Evolutionary conservation across 2,113 vertebrate species (phyloP).

Genomic region (Neolamprologus tretocephalus): DNA sequence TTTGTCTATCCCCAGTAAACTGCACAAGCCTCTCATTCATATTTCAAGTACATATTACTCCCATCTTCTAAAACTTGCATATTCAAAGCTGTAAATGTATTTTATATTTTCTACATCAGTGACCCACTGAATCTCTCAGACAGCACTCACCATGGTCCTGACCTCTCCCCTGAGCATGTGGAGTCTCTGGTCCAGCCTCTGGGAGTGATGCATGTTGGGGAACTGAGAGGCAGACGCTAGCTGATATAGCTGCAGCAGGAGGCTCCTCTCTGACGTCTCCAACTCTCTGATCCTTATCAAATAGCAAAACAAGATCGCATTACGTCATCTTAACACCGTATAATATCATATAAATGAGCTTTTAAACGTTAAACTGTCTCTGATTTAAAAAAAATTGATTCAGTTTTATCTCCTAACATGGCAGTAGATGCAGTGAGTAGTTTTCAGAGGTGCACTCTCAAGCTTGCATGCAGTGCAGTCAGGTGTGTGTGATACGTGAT

Average conservation of each 20-base stretch:
- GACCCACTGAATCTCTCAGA: background rate
- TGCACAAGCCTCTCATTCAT: background rate
- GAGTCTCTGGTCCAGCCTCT: conserved; percentile 70
- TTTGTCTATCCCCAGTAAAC: background rate
- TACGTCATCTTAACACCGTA: background rate
- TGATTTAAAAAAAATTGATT: background rate
- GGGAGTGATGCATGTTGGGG: conserved; percentile 48
- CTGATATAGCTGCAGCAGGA: conserved; percentile 42
- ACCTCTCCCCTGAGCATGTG: conserved; percentile 63
- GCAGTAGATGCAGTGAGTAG: background rate
- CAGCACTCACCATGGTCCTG: conserved; percentile 46
- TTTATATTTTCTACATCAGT: background rate
- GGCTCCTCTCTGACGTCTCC: conserved; percentile 57
- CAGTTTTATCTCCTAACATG: background rate
- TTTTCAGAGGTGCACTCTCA: background rate
- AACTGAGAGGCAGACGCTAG: conserved; percentile 11
- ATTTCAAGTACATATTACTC: background rate
- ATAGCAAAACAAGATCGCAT: background rate
- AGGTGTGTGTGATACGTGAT: conserved; percentile 38
- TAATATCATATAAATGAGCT: background rate
- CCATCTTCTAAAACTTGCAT: background rate
- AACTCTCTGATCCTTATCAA: conserved; percentile 60
- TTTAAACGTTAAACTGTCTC: background rate
- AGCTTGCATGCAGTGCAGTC: background rate
- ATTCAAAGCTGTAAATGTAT: background rate